phyloP scores from a whole-genome alignment of 2,797 vertebrate genomes.

The Erpetoichthys calabaricus region DNA sequence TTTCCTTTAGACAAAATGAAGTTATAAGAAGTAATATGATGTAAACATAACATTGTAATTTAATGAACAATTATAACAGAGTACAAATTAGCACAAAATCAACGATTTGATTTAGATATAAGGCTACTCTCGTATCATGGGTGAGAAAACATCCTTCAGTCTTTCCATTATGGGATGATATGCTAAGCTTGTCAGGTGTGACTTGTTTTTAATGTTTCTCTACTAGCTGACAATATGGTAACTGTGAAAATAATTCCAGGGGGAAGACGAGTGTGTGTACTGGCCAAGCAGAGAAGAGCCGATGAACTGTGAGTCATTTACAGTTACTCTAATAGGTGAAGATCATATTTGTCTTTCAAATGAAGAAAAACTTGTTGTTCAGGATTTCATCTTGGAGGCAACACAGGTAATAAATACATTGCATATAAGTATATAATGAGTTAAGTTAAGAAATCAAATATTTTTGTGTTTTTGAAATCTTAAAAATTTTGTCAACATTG shows the following conservation, averaged over 20 bases:
- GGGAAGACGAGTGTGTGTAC: slow-evolving; percentile 58
- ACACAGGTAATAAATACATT: slow-evolving; percentile 55
- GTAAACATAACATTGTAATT: not conserved
- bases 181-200: not conserved
- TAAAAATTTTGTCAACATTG: too few relatives aligned
- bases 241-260: slow-evolving; percentile 29
- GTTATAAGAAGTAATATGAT: not conserved
- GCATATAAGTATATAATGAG: not conserved
- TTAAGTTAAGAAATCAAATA: not conserved
- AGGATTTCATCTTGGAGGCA: slow-evolving; percentile 78
- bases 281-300: slow-evolving; percentile 78
- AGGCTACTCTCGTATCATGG: too few relatives aligned
- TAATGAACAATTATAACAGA: not conserved
- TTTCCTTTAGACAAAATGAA: not conserved
- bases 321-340: slow-evolving; percentile 69
- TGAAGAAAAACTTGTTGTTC: slow-evolving; percentile 77
- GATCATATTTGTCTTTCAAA: slow-evolving; percentile 71
- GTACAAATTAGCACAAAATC: too few relatives aligned
- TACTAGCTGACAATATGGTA: not conserved
- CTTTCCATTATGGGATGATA: slow-evolving; percentile 8
- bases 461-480: too few relatives aligned
- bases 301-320: slow-evolving; percentile 73
- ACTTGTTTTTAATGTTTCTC: slow-evolving; percentile 1
- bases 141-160: not conserved
- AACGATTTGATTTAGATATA: not conserved